Percentiles rank a stretch among this genome's conserved stretches.
Conservation (phyloP, 2,113 vertebrate species). For the Serilophus lunatus region DNA sequence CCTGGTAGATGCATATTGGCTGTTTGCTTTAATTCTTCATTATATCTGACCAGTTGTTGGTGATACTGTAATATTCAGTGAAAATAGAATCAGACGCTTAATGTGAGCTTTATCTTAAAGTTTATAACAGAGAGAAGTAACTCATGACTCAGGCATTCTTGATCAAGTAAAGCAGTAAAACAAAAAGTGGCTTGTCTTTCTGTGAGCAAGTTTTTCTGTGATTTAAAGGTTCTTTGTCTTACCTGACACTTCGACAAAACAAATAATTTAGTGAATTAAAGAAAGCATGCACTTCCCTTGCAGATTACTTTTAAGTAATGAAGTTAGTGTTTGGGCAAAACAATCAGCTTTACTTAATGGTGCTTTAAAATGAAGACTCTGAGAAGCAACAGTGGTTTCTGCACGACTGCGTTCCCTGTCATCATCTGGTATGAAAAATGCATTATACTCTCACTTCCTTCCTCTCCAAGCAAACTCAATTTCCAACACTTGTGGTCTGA, state of each 20-base stretch:
- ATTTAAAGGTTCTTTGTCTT: conserved; percentile 63
- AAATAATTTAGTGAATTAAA: conserved; percentile 46
- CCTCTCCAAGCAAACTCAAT: not conserved
- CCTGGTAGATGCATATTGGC: not conserved
- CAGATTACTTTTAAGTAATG: conserved; percentile 54
- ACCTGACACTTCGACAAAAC: conserved; percentile 22
- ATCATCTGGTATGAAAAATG: conserved; percentile 52
- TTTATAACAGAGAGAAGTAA: not conserved
- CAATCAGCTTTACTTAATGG: conserved; percentile 19
- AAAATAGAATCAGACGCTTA: not conserved
- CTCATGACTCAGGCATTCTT: conserved; percentile 20
- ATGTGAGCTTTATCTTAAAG: not conserved
- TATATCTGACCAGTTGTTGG: not conserved
- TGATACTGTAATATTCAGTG: not conserved
- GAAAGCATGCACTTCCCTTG: conserved; percentile 50
- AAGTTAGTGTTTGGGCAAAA: conserved; percentile 41
- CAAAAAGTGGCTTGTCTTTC: conserved; percentile 43
- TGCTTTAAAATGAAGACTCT: conserved; percentile 1
- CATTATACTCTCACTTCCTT: conserved; percentile 38
- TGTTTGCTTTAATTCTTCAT: not conserved
- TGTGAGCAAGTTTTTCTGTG: conserved; percentile 2
- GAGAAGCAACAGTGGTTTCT: conserved; percentile 31
- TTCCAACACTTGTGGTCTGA: conserved; percentile 26
- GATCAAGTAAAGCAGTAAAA: conserved; percentile 39
- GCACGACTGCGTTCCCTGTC: conserved; percentile 18